Evolutionary conservation across 2,797 vertebrate species (phyloP).

Genomic region (Triplophysa bombifrons): DNA sequence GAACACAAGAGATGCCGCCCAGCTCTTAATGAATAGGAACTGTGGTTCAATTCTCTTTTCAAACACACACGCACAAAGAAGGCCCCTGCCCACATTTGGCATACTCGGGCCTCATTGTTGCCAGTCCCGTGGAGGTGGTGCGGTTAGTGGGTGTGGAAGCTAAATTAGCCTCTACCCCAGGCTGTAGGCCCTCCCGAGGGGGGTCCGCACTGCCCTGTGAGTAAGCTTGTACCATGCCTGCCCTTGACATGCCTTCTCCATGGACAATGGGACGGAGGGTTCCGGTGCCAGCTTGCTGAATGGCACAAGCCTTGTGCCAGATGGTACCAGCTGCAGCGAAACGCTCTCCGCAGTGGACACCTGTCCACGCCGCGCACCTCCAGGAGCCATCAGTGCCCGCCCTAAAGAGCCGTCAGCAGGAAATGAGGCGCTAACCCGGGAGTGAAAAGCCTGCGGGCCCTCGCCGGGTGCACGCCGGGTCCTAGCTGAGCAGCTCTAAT

Average conservation of each 20-base stretch:
- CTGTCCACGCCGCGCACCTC: constrained; percentile 63
- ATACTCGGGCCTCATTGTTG: constrained; percentile 60
- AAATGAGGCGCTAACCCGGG: constrained; percentile 67
- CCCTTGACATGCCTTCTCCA: constrained; percentile 67
- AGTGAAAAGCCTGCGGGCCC: constrained; percentile 63
- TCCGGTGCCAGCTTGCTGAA: constrained; percentile 59
- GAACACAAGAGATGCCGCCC: constrained; percentile 51
- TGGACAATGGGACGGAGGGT: constrained; percentile 56
- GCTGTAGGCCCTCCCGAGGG: constrained; percentile 60
- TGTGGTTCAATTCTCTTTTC: constrained; percentile 18
- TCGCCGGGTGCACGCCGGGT: constrained; percentile 46
- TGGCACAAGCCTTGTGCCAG: constrained; percentile 56
- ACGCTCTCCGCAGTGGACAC: constrained; percentile 61
- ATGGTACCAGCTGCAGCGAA: constrained; percentile 64
- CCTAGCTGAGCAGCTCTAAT: constrained; percentile 59
- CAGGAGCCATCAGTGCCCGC: constrained; percentile 63
- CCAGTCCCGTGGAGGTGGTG: constrained; percentile 63
- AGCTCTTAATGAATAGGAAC: constrained; percentile 59
- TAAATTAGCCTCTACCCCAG: constrained; percentile 66
- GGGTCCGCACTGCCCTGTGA: constrained; percentile 65
- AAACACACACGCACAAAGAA: constrained; percentile 43
- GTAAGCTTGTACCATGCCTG: constrained; percentile 67
- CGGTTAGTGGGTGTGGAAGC: constrained; percentile 60
- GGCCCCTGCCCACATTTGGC: constrained; percentile 58
- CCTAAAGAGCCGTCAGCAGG: constrained; percentile 64